Conservation (phyloP, 2,113 vertebrate genomes). For the Peucedramus taeniatus region DNA sequence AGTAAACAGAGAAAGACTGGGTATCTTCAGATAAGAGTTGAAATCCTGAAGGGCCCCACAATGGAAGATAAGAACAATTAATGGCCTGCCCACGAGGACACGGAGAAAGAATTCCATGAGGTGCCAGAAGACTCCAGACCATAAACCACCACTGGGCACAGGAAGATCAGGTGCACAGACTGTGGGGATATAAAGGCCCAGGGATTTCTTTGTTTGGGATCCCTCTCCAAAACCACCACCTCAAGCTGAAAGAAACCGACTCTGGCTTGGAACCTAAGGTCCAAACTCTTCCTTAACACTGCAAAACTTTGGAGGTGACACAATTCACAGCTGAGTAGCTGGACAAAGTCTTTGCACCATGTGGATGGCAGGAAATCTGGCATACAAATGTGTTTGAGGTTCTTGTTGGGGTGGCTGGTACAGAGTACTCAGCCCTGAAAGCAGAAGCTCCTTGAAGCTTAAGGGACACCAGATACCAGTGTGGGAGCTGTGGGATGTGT, state of each 20-base stretch:
- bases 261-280: background rate
- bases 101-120: background rate
- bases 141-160: background rate
- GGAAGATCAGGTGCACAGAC: background rate
- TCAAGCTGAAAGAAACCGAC: background rate
- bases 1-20: background rate
- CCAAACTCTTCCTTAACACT: conserved; percentile 44
- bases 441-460: conserved; percentile 71
- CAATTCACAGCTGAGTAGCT: conserved; percentile 86
- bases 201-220: background rate
- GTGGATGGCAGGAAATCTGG: conserved; percentile 85
- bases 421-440: conserved; percentile 78
- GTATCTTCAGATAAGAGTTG: background rate
- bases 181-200: background rate
- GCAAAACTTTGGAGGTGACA: conserved; percentile 85
- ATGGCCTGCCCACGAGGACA: background rate
- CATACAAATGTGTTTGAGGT: background rate
- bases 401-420: conserved; percentile 72
- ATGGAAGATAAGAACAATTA: background rate
- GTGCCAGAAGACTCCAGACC: background rate
- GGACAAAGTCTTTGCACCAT: conserved; percentile 82
- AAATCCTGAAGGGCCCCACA: background rate
- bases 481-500: conserved; percentile 81
- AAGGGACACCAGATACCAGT: conserved; percentile 75
- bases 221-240: background rate